These are phyloP conservation scores for Poecilus cupreus DNA, from an alignment of 2,888 invertebrate genomes.

Conservation along the genomic window DNA sequence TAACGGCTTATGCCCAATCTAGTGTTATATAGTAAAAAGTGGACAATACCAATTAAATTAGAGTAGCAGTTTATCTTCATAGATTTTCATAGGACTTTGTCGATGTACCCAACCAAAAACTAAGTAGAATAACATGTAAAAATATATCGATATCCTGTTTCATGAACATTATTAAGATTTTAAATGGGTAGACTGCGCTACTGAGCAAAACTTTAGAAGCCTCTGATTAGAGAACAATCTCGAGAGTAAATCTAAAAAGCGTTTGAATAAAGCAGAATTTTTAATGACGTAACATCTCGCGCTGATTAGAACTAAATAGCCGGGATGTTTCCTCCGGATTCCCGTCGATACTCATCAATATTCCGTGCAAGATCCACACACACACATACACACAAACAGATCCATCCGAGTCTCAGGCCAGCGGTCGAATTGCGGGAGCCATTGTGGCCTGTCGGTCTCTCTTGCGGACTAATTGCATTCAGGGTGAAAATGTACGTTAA, in stretches of 20 bases:
- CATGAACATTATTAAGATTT: too few species aligned
- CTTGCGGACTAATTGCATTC: slow-evolving; percentile 45
- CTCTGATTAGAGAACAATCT: slow-evolving; percentile 1
- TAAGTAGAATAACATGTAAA: too few species aligned
- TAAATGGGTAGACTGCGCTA: background rate
- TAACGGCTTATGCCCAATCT: too few species aligned
- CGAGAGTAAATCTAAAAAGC: background rate
- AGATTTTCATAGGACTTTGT: too few species aligned
- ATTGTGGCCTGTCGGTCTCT: slow-evolving; percentile 15
- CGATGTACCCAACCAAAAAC: too few species aligned
- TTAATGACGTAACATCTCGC: slow-evolving; percentile 17
- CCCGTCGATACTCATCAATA: slow-evolving; percentile 49
- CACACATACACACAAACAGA: background rate
- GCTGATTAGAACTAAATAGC: slow-evolving; percentile 41
- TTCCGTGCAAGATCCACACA: slow-evolving; percentile 3
- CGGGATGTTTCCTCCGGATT: slow-evolving; percentile 28
- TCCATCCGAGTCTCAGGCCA: background rate
- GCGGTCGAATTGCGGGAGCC: too few species aligned
- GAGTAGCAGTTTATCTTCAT: too few species aligned
- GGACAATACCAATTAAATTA: too few species aligned
- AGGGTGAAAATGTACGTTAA: slow-evolving; percentile 55
- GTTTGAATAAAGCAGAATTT: slow-evolving; percentile 14
- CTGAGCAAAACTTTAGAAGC: background rate
- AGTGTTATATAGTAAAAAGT: too few species aligned
- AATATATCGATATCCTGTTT: too few species aligned